These are phyloP conservation scores for Oreotrochilus melanogaster DNA, from an alignment of 2,113 vertebrate species.

Conservation along the genomic window DNA sequence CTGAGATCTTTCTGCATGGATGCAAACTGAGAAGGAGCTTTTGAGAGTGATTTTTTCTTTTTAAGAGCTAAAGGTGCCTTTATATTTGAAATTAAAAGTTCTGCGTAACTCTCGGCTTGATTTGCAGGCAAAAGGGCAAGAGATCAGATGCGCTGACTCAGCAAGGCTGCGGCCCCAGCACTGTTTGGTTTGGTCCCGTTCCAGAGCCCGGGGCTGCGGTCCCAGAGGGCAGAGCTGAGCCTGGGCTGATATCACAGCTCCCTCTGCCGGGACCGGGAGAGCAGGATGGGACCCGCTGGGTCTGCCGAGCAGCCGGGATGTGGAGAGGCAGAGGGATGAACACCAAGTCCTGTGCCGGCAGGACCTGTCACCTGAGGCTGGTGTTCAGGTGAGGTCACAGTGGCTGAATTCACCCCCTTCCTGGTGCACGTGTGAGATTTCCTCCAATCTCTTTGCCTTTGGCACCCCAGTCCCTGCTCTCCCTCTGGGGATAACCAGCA, in stretches of 20 bases:
- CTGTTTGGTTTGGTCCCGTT: background rate
- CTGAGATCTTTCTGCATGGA: background rate
- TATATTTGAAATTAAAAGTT: background rate
- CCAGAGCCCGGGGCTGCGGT: background rate
- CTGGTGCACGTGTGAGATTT: background rate
- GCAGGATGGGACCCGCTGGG: background rate
- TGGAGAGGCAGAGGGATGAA: rapidly evolving
- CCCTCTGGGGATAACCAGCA: background rate
- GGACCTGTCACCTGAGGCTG: rapidly evolving
- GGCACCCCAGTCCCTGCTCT: too few relatives aligned
- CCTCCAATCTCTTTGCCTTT: background rate
- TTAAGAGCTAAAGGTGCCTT: background rate
- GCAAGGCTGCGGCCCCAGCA: background rate
- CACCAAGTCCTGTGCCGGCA: rapidly evolving
- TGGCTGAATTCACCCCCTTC: background rate
- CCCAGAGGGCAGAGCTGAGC: background rate
- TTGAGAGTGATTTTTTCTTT: background rate
- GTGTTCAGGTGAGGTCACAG: background rate
- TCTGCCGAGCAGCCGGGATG: background rate
- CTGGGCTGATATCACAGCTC: constrained; percentile 44
- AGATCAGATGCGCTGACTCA: background rate
- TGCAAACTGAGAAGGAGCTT: background rate
- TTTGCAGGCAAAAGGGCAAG: background rate
- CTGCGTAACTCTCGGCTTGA: background rate
- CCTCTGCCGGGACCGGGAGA: constrained; percentile 32